Evolutionary conservation across 37 sponge, comb jelly and placozoan genomes (phyloP), one percentile per base, ranked within the genome.

Genomic region (Theonella swinhoei): DNA sequence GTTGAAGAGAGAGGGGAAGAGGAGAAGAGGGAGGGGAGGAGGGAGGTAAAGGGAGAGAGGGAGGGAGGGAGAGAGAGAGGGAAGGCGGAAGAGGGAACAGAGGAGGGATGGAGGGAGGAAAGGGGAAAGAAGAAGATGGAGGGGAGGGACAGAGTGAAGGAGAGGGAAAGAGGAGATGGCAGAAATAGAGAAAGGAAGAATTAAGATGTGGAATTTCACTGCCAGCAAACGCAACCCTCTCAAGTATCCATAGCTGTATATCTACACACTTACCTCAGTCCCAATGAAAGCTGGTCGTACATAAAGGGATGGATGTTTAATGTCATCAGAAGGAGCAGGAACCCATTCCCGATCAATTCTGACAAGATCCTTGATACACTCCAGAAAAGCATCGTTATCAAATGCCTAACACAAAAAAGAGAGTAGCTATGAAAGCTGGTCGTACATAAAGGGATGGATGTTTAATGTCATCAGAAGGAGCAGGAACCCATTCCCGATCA

Each of bases 241-340:
- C n/a, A n/a, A n/a, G n/a, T n/a, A n/a, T n/a, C n/a, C n/a, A n/a
- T n/a, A n/a, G n/a, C n/a, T n/a, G n/a, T n/a, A n/a, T n/a, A n/a
- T n/a, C n/a, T n/a, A n/a, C n/a, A n/a, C n/a, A n/a, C n/a, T 68
- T 72, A 98, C 98, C 64, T 97, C 89, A 29, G 94, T 93, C 40
- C 96, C 98, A 74, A 99, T 97, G 33, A 90, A 82, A 8, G 99
- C 93, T 23, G 99, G 99, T 41, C 99, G 78, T 40, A 99, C 86
- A 78, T 99, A 99, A 23, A 99, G 86, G 17, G 97, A 99, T 17
- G 54, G 54, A 14, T 47, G 54, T 47, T 47, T 47, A 14, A 47
- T 47, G 68, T 88, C 88, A 33, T 91, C 87, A 64, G 79, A 42
- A 4, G 41, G 39, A 38, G 83, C 77, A 0, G 99, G 99, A 0